Base-by-base conservation (phyloP, 2,113 vertebrate species). In the Barnardius zonarius region DNA sequence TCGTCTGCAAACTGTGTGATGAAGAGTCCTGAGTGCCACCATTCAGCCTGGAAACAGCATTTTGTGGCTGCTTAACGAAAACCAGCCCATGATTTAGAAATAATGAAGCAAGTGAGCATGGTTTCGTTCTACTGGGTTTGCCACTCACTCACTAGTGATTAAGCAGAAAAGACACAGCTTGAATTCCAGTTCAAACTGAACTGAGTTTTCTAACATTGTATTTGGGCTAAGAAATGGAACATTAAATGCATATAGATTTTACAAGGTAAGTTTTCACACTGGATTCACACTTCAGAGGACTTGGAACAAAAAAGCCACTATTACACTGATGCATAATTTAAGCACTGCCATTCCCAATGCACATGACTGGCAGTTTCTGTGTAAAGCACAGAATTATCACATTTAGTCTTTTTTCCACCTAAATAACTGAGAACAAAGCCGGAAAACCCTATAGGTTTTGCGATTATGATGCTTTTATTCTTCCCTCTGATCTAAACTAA, bases 51-150 rank as follows among this genome's bases (percentile, higher is more conserved):
- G 84, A 81, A 95, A 61, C 9, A 43, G 23, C 18, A 78, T 78
- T 88, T 68, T 39, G 70, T 46, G 74, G 73, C 70, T 89, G 43
- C 84, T 83, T 86, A 22, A 69, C 52, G 51, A n/a, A 79, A 41
- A 33, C 7, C 67, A 97, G 31, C n/a, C 62, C 75, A 18, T 74
- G 66, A 85, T 83, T 93, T 31, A 70, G 82, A 80, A 82, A 59
- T 66, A 88, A 80, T 43, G 79, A 25, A 41, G 82, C 27, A 73
- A 57, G 17, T 11, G 44, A 62, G 84, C 68, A 66, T 5, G 31
- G 37, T 27, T 68, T 70, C 39, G 10, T 64, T 62, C 52, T 61
- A 30, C 52, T 76, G 62, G 52, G 79, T 85, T 69, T 30, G 78
- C 67, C 49, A 52, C 62, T 74, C 92, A 73, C 28, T 87, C 52